These are phyloP conservation scores for Seladonia tumulorum DNA, from an alignment of 2,888 invertebrate genomes.

Conservation along the genomic window DNA sequence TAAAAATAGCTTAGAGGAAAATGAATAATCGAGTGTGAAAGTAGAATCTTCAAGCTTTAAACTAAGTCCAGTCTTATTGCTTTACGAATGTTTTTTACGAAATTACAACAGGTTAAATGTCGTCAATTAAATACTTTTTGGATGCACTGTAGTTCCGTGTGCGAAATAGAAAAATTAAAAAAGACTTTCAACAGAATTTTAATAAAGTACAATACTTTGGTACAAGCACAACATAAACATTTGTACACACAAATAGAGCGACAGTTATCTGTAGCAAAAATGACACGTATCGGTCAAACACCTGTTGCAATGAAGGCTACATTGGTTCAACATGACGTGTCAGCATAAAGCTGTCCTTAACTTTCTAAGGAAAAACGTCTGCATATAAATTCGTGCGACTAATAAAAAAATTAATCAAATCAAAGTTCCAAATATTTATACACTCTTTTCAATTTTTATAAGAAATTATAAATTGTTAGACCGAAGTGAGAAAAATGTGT, in stretches of 20 bases:
- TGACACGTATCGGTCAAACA: background rate
- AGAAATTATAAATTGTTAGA: background rate
- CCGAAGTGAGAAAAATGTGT: background rate
- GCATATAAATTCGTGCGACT: background rate
- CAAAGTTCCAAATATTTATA: background rate
- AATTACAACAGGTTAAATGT: background rate
- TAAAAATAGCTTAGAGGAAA: background rate
- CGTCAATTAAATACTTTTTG: background rate
- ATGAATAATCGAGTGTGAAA: background rate
- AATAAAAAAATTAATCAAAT: background rate
- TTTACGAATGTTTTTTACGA: background rate
- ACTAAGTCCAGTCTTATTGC: background rate
- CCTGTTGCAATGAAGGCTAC: background rate
- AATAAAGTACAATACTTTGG: background rate
- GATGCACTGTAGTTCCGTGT: no score
- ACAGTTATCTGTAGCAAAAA: background rate
- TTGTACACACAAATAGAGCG: background rate
- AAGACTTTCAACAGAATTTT: background rate
- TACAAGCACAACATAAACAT: background rate
- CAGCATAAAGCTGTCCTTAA: background rate
- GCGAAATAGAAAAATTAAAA: no score
- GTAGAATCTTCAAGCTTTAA: background rate
- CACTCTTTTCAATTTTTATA: background rate
- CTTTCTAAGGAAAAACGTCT: background rate
- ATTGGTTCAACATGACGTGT: background rate